A percentile compares a stretch with the other conserved stretches of the same genome.
Evolutionary conservation across 2,888 invertebrate genomes (phyloP).

Genomic region (Andrena marginata): DNA sequence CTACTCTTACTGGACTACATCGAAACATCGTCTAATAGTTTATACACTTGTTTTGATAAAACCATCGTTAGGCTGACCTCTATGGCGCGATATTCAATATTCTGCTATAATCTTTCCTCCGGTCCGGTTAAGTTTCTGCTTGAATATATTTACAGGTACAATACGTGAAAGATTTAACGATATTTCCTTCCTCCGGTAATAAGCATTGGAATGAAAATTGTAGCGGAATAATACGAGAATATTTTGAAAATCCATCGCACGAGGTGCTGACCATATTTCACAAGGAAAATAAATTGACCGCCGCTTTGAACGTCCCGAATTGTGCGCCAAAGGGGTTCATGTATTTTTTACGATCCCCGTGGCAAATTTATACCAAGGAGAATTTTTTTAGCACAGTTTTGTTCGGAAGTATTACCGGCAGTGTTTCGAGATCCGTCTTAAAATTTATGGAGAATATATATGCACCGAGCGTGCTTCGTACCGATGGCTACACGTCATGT

Average conservation of each 20-base stretch:
- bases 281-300: constrained; percentile 86
- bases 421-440: constrained; percentile 69
- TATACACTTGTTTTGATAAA: neutral
- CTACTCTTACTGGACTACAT: neutral
- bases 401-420: constrained; percentile 75
- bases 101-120: neutral
- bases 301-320: constrained; percentile 87
- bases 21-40: neutral
- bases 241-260: constrained; percentile 88
- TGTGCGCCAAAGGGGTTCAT: constrained; percentile 88
- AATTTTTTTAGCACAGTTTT: constrained; percentile 77
- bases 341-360: constrained; percentile 88
- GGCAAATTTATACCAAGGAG: constrained; percentile 78
- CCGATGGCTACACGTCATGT: constrained; percentile 76
- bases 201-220: constrained; percentile 90
- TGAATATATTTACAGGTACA: constrained; percentile 65
- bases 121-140: neutral
- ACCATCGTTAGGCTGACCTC: neutral
- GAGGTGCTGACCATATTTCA: constrained; percentile 89
- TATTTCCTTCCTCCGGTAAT: constrained; percentile 90
- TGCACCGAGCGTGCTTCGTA: constrained; percentile 85
- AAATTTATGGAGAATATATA: constrained; percentile 80
- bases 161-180: constrained; percentile 89
- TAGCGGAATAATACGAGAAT: constrained; percentile 88
- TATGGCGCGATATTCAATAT: constrained; percentile 25